These are phyloP conservation scores for Drosophila phalerata DNA, from an alignment of 2,888 invertebrate genomes.

Conservation along the genomic window DNA sequence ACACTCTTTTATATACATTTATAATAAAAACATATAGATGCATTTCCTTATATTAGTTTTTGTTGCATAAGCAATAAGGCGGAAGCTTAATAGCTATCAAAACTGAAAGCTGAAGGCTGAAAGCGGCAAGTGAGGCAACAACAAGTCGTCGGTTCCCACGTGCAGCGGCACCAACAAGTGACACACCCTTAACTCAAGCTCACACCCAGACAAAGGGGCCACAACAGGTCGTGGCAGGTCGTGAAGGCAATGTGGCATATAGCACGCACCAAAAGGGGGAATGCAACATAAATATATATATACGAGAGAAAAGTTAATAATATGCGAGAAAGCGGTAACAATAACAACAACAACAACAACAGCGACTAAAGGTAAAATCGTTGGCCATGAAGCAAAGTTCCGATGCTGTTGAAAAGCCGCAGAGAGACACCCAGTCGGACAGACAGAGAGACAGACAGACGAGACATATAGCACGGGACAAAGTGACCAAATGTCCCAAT, in stretches of 20 bases:
- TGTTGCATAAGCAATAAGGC: slow-evolving; percentile 44
- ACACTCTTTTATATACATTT: neutral
- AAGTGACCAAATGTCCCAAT: slow-evolving; percentile 41
- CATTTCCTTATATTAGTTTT: slow-evolving; percentile 16
- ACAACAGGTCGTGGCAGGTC: slow-evolving; percentile 26
- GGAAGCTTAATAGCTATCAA: slow-evolving; percentile 55
- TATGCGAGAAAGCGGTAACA: slow-evolving; percentile 64
- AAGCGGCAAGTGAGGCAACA: slow-evolving; percentile 19
- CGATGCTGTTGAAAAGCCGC: slow-evolving; percentile 66
- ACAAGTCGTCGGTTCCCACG: slow-evolving; percentile 61
- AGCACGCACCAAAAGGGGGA: slow-evolving; percentile 70
- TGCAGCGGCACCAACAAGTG: slow-evolving; percentile 70
- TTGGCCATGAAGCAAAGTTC: slow-evolving; percentile 65
- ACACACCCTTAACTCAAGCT: slow-evolving; percentile 59
- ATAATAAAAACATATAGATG: neutral
- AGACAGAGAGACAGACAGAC: neutral
- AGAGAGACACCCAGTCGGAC: slow-evolving; percentile 46
- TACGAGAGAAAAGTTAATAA: slow-evolving; percentile 61
- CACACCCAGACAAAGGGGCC: slow-evolving; percentile 32
- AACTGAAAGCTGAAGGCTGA: slow-evolving; percentile 14
- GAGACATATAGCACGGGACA: slow-evolving; percentile 38
- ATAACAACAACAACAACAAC: slow-evolving; percentile 32
- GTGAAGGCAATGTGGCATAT: slow-evolving; percentile 47
- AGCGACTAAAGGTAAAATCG: slow-evolving; percentile 41
- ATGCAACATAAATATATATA: slow-evolving; percentile 64